Conservation (phyloP, 23 tunicate genomes). For the Trididemnum nubilum region DNA sequence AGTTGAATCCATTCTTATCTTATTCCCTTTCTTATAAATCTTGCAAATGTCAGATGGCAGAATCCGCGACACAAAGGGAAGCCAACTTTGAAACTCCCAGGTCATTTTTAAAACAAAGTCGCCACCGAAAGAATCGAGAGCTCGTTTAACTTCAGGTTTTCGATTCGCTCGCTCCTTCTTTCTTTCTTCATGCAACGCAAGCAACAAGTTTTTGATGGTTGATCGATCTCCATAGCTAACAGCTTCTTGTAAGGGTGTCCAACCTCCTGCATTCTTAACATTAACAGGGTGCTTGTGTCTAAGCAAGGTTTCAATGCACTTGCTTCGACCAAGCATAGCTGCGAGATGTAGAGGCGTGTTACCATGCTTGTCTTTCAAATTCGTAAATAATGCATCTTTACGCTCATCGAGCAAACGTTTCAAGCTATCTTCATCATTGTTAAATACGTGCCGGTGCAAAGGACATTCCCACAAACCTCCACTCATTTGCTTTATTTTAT, state of each 20-base stretch:
- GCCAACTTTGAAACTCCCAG: conserved; percentile 95
- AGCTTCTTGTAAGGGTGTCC: conserved; percentile 92
- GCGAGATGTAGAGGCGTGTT: conserved; percentile 88
- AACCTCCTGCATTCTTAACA: conserved; percentile 60
- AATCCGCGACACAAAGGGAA: conserved; percentile 88
- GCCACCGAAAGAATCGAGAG: conserved; percentile 64
- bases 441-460: conserved; percentile 72
- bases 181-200: conserved; percentile 42
- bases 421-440: conserved; percentile 53
- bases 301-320: conserved; percentile 57
- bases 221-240: conserved; percentile 84
- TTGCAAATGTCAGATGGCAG: conserved; percentile 81
- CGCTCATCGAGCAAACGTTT: conserved; percentile 33
- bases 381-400: conserved; percentile 30
- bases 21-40: conserved; percentile 61
- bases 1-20: conserved; percentile 82
- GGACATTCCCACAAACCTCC: conserved; percentile 28
- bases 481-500: not conserved
- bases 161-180: conserved; percentile 38
- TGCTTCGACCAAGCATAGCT: conserved; percentile 77
- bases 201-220: conserved; percentile 43
- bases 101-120: conserved; percentile 69
- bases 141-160: conserved; percentile 58
- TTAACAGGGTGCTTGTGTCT: conserved; percentile 51
- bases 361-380: conserved; percentile 58